Conservation (phyloP, 2,888 invertebrate genomes). For the Noctua janthe region DNA sequence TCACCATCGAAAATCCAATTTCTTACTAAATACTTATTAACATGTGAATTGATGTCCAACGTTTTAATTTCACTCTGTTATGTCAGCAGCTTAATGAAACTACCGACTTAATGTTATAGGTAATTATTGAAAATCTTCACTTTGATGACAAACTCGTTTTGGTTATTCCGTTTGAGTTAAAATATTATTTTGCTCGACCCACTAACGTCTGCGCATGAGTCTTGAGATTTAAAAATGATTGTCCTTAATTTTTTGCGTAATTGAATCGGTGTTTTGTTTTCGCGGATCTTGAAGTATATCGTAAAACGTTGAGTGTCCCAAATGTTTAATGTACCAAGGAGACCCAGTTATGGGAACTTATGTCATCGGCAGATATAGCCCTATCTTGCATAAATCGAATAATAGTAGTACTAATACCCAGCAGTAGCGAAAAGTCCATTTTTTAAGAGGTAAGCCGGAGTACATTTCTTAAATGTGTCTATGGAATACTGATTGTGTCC, state of each 20-base stretch:
- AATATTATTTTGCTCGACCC: slow-evolving; percentile 56
- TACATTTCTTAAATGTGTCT: no score
- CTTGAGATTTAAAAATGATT: slow-evolving; percentile 58
- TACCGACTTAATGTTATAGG: slow-evolving; percentile 63
- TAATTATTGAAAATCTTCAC: slow-evolving; percentile 68
- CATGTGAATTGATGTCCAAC: slow-evolving; percentile 64
- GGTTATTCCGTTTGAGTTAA: slow-evolving; percentile 47
- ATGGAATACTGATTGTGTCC: no score
- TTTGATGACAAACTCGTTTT: slow-evolving; percentile 70
- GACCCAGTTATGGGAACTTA: not conserved
- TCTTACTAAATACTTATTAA: slow-evolving; percentile 66
- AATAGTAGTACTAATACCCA: not conserved
- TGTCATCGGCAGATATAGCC: slow-evolving; percentile 2
- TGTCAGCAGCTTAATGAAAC: slow-evolving; percentile 69
- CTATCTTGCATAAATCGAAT: not conserved
- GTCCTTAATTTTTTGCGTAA: slow-evolving; percentile 56
- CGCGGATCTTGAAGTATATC: slow-evolving; percentile 34
- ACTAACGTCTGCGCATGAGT: slow-evolving; percentile 44
- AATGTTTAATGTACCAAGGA: slow-evolving; percentile 28
- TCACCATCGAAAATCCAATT: slow-evolving; percentile 54
- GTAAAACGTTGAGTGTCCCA: slow-evolving; percentile 22
- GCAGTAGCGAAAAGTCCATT: no score
- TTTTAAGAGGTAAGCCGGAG: no score
- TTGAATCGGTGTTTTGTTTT: slow-evolving; percentile 56
- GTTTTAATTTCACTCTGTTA: slow-evolving; percentile 67